Conservation (phyloP, 2,888 invertebrate species). For the Stenchaetothrips biformis region DNA sequence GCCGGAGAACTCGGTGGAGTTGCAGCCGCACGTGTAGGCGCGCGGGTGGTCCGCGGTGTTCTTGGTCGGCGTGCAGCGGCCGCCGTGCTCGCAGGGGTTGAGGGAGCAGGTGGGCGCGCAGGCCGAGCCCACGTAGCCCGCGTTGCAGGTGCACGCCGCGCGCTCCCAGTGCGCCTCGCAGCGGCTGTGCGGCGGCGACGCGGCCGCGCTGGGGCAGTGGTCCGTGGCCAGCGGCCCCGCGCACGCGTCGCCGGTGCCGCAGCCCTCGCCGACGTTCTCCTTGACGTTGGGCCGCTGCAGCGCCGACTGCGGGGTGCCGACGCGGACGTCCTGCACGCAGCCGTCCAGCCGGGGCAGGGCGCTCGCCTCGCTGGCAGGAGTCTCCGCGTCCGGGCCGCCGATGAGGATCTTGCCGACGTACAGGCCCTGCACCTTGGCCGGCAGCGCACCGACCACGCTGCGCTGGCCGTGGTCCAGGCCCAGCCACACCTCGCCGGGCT, state of each 20-base stretch:
- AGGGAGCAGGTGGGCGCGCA: constrained; percentile 80
- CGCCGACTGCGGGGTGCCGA: constrained; percentile 72
- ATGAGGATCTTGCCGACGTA: constrained; percentile 84
- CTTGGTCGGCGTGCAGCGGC: constrained; percentile 60
- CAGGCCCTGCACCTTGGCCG: constrained; percentile 77
- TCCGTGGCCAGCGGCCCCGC: constrained; percentile 44
- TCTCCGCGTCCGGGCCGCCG: constrained; percentile 67
- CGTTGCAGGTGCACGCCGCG: constrained; percentile 48
- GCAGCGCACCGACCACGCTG: constrained; percentile 60
- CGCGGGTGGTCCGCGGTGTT: constrained; percentile 46
- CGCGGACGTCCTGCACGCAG: constrained; percentile 78
- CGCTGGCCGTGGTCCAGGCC: constrained; percentile 82
- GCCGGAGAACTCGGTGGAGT: constrained; percentile 64
- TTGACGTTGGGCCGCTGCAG: constrained; percentile 74
- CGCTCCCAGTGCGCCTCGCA: constrained; percentile 56
- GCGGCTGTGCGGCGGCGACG: constrained; percentile 50
- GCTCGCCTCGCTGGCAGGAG: constrained; percentile 56
- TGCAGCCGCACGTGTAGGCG: constrained; percentile 79
- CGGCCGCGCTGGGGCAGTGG: constrained; percentile 18
- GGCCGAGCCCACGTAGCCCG: constrained; percentile 67
- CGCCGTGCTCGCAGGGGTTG: constrained; percentile 74
- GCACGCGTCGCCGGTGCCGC: constrained; percentile 66
- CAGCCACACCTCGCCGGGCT: constrained; percentile 61
- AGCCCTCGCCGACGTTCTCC: constrained; percentile 80
- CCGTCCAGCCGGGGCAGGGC: constrained; percentile 72